Evolutionary conservation across 2,113 vertebrate genomes (phyloP).

Genomic region (Suricata suricatta): DNA sequence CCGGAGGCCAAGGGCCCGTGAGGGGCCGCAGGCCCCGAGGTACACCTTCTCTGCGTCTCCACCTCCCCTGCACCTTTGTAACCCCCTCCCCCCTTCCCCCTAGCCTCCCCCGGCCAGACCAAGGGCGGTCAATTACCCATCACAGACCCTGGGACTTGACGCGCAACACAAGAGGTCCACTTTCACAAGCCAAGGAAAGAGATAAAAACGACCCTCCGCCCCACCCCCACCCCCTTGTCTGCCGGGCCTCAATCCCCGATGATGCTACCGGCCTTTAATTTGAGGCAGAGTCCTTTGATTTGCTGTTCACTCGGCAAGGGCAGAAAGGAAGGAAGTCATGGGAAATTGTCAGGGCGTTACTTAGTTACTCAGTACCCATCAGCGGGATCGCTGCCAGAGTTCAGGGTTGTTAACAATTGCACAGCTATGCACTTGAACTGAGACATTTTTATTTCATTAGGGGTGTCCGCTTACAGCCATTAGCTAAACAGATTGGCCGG

Average conservation of each 20-base stretch:
- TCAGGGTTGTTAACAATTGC: slow-evolving; percentile 82
- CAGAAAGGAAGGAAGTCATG: slow-evolving; percentile 50
- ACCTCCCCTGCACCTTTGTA: slow-evolving; percentile 67
- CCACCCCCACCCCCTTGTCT: not conserved
- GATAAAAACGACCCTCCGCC: not conserved
- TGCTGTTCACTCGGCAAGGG: slow-evolving; percentile 29
- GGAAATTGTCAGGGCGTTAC: slow-evolving; percentile 66
- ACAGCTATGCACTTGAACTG: slow-evolving; percentile 81
- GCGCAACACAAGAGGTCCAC: not conserved
- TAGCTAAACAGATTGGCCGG: slow-evolving; percentile 88
- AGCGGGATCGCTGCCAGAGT: slow-evolving; percentile 62
- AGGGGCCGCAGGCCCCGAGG: slow-evolving; percentile 27
- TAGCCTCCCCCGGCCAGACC: slow-evolving; percentile 43
- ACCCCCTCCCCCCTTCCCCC: not conserved
- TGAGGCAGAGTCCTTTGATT: not conserved
- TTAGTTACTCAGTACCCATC: slow-evolving; percentile 72
- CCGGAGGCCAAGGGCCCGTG: slow-evolving; percentile 58
- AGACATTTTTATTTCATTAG: slow-evolving; percentile 92
- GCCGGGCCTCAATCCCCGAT: rapidly evolving
- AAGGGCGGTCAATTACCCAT: slow-evolving; percentile 14
- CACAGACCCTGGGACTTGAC: slow-evolving; percentile 46
- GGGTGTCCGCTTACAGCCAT: slow-evolving; percentile 90
- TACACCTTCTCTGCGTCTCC: slow-evolving; percentile 51
- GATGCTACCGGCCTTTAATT: slow-evolving; percentile 26
- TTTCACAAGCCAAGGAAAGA: not conserved